Evolutionary conservation across 2,113 vertebrate species (phyloP).

Genomic region (Neotoma lepida): DNA sequence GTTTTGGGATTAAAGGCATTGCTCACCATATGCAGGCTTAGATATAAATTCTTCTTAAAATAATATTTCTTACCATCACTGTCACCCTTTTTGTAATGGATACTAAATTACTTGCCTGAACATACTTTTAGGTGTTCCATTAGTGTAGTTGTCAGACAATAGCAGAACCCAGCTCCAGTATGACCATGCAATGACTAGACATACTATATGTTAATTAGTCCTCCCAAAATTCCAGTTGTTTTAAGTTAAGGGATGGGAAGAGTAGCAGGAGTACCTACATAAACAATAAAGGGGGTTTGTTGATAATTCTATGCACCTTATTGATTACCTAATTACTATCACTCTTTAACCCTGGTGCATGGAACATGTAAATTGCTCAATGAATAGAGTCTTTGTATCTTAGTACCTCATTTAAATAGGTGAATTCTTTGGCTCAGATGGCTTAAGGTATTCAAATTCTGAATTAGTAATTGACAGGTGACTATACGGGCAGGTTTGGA

Average conservation of each 20-base stretch:
- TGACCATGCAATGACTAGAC: neutral
- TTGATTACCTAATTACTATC: neutral
- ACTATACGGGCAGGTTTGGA: neutral
- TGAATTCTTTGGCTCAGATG: neutral
- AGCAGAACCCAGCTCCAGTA: neutral
- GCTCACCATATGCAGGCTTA: neutral
- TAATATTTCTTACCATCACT: neutral
- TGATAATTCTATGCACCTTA: neutral
- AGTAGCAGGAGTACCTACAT: neutral
- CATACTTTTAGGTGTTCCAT: neutral
- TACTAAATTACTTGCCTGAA: neutral
- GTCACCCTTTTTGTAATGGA: neutral
- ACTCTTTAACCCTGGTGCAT: neutral
- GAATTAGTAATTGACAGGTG: neutral
- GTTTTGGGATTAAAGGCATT: neutral
- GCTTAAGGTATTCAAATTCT: slow-evolving; percentile 18
- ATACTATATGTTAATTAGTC: neutral
- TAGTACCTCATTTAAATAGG: neutral
- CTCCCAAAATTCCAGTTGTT: neutral
- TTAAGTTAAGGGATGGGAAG: neutral
- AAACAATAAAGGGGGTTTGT: neutral
- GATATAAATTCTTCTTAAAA: neutral
- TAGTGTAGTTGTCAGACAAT: neutral
- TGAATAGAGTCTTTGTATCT: neutral
- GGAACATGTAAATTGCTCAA: neutral